Evolutionary conservation across 2,888 invertebrate species (phyloP), one percentile per base, ranked within the genome.

Genomic region (Mythimna impura): DNA sequence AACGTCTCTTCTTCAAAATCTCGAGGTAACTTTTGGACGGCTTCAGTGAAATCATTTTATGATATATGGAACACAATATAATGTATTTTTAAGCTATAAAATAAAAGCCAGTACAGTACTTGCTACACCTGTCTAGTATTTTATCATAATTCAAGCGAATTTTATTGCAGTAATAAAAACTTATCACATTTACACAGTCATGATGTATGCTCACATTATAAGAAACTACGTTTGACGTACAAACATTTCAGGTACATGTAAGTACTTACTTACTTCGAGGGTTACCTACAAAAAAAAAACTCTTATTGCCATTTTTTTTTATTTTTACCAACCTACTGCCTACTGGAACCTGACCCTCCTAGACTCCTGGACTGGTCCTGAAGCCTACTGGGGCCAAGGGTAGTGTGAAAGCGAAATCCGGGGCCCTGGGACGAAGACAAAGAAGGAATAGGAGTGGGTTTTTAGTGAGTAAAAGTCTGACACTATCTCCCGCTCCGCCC

Each of bases 171-270:
- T 55, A 30, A 47, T 76, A 81, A 68, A 78, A 6, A 17, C 50
- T 81, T 76, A 80, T 78, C 81, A 62, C 76, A 81, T 76, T 67
- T 36, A 17, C 47, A 55, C 50, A 65, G 25, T 50, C 4, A 40
- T 50, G 57, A 30, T 30, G 30, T 63, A 10, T 52, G 2, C 8
- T 50, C 30, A 14, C 22, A 25, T 22, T 25, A 54, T 73, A 40
- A 25, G 12, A 30, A n/a, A 60, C 22, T 54, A 0, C 12, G 36
- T 63, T 17, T 30, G 14, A 47, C 34, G 47, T 52, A 52, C 8
- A 8, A 22, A 10, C 22, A 54, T 54, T 22, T 25, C 5, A 12
- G 25, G 17, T 5, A 14, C 6, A 47, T 47, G 47, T 6, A 30
- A 30, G 30, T 30, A 47, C 47, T 47, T 47, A 47, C 17, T 14